Conservation (phyloP, 2,888 invertebrate genomes). For the Tortricodes alternella region DNA sequence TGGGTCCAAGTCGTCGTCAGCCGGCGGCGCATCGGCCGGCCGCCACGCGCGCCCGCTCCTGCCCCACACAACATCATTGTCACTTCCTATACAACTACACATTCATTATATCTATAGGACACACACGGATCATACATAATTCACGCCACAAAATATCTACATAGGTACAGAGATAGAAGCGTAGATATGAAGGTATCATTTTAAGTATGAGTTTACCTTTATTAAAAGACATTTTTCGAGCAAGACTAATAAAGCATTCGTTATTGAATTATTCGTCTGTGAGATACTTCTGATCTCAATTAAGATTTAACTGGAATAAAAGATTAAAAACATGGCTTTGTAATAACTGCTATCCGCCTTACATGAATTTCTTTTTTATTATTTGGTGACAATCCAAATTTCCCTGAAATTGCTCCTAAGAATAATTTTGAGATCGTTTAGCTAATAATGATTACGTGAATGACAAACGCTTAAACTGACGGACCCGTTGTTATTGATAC, state of each 20-base stretch:
- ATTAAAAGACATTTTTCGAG: too few relatives aligned
- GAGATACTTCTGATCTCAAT: too few relatives aligned
- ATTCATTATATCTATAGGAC: slow-evolving; percentile 19
- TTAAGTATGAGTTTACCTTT: too few relatives aligned
- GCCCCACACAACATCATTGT: slow-evolving; percentile 71
- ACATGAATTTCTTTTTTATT: too few relatives aligned
- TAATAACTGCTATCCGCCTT: too few relatives aligned
- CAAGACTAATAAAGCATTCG: too few relatives aligned
- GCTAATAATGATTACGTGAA: background rate
- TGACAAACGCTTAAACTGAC: slow-evolving; percentile 21
- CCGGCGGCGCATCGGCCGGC: slow-evolving; percentile 66
- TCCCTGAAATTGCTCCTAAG: too few relatives aligned
- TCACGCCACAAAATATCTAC: slow-evolving; percentile 1
- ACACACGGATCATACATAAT: slow-evolving; percentile 19
- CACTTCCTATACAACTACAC: slow-evolving; percentile 43
- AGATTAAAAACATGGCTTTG: too few relatives aligned
- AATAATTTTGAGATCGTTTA: too few relatives aligned
- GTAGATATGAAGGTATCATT: background rate
- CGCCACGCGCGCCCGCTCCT: slow-evolving; percentile 79
- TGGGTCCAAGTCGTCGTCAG: slow-evolving; percentile 74
- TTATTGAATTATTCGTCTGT: too few relatives aligned
- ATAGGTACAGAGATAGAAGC: background rate
- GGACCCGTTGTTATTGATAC: slow-evolving; percentile 37
- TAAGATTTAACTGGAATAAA: too few relatives aligned
- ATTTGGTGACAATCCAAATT: too few relatives aligned